Evolutionary conservation across 2,797 vertebrate species (phyloP).

Genomic region (Alca torda): DNA sequence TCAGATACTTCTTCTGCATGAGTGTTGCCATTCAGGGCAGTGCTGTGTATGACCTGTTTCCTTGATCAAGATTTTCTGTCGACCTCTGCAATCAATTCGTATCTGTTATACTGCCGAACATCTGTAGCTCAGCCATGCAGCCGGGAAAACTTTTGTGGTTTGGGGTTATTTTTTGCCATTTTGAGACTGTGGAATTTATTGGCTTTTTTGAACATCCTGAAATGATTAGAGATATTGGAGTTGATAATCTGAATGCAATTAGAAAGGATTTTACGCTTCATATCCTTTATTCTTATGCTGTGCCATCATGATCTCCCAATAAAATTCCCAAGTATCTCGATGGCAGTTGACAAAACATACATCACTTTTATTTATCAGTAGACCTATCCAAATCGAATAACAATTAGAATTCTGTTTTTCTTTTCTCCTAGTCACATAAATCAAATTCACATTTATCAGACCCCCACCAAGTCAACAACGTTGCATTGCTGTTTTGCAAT

Average conservation of each 20-base stretch:
- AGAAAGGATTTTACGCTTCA: neutral
- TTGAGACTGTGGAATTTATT: neutral
- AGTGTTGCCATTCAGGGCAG: neutral
- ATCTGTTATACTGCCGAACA: neutral
- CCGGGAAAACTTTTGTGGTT: neutral
- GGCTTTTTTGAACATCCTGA: neutral
- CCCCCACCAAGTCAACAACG: neutral
- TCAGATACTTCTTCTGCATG: neutral
- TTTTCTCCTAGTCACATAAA: neutral
- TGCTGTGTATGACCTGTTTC: neutral
- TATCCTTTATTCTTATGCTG: neutral
- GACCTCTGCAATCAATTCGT: neutral
- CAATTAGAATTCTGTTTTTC: neutral
- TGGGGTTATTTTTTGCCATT: neutral
- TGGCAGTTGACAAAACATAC: neutral
- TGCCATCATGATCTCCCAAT: neutral
- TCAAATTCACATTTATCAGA: neutral
- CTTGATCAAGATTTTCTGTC: constrained; percentile 1
- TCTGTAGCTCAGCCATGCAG: neutral
- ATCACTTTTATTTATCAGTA: neutral
- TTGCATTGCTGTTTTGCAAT: neutral
- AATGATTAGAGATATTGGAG: neutral
- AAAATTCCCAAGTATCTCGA: neutral
- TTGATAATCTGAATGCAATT: neutral
- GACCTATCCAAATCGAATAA: neutral